Evolutionary conservation across 2,113 vertebrate species (phyloP).

Genomic region (Seriola dumerili): DNA sequence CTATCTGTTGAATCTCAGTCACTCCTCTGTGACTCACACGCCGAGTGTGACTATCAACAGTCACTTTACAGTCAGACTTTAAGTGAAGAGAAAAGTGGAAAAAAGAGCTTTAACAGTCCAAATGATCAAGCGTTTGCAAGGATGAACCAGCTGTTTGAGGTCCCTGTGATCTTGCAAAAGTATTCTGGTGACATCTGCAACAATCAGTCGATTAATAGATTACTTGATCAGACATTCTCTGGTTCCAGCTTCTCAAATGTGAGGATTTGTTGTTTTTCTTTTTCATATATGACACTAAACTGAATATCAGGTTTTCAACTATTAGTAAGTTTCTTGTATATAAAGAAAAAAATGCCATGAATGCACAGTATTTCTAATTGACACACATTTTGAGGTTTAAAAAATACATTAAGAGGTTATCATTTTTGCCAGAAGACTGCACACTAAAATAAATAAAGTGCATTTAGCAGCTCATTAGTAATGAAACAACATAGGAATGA

Average conservation of each 20-base stretch:
- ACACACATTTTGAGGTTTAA: not conserved
- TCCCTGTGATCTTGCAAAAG: not conserved
- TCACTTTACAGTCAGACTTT: no score
- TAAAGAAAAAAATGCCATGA: not conserved
- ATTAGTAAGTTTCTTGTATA: not conserved
- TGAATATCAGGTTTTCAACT: not conserved
- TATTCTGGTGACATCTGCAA: not conserved
- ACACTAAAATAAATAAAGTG: not conserved
- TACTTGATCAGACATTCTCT: no score
- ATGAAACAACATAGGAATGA: no score
- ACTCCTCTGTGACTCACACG: conserved; percentile 20
- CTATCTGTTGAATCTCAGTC: conserved; percentile 8
- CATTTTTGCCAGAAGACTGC: not conserved
- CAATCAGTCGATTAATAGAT: no score
- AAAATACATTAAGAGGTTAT: not conserved
- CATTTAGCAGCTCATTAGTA: not conserved
- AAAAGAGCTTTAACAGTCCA: not conserved
- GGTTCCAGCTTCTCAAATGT: no score
- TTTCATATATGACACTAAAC: no score
- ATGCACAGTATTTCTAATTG: not conserved
- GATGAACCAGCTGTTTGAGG: not conserved
- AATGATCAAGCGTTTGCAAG: not conserved
- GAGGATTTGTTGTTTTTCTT: no score
- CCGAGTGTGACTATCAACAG: not conserved
- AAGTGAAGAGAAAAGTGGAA: not conserved